Percentiles rank a stretch among this genome's conserved stretches.
phyloP scores from a whole-genome alignment of 2,797 vertebrate genomes.

The Echeneis naucrates region DNA sequence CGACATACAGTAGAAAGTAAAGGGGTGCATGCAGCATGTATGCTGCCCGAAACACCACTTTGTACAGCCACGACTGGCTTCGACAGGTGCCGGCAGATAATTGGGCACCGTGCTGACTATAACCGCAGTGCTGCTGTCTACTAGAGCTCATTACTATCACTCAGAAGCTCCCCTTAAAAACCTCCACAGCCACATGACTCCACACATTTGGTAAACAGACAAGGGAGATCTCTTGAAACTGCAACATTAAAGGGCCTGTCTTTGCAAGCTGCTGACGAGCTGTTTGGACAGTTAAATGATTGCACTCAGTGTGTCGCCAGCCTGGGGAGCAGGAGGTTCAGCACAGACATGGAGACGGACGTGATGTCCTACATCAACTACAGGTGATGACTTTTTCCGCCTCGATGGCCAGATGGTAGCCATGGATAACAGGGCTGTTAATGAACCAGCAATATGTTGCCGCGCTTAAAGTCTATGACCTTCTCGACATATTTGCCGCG shows the following conservation, averaged over 20 bases:
- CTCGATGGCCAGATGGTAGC: not conserved
- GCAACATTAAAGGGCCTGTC: conserved; percentile 56
- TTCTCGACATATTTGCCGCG: not conserved
- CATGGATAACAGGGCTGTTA: not conserved
- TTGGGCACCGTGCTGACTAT: conserved; percentile 76
- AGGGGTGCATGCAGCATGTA: conserved; percentile 51
- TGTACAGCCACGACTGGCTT: conserved; percentile 54
- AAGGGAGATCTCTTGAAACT: conserved; percentile 45
- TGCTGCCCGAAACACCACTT: conserved; percentile 51
- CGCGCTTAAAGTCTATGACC: not conserved
- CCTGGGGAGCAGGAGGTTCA: not conserved
- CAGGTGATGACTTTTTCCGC: not conserved
- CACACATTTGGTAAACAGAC: conserved; percentile 45
- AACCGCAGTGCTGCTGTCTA: conserved; percentile 70
- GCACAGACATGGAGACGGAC: not conserved
- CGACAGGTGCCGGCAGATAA: conserved; percentile 81
- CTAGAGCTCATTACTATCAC: conserved; percentile 81
- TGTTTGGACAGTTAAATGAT: conserved; percentile 65
- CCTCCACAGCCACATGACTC: conserved; percentile 48
- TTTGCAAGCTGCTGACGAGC: conserved; percentile 22
- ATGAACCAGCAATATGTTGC: not conserved
- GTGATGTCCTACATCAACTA: not conserved
- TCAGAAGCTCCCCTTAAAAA: conserved; percentile 69
- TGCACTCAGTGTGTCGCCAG: conserved; percentile 19
- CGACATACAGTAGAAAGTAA: conserved; percentile 34